These are phyloP conservation scores for Lepidothrix coronata DNA, from an alignment of 2,113 vertebrate species.

Conservation along the genomic window DNA sequence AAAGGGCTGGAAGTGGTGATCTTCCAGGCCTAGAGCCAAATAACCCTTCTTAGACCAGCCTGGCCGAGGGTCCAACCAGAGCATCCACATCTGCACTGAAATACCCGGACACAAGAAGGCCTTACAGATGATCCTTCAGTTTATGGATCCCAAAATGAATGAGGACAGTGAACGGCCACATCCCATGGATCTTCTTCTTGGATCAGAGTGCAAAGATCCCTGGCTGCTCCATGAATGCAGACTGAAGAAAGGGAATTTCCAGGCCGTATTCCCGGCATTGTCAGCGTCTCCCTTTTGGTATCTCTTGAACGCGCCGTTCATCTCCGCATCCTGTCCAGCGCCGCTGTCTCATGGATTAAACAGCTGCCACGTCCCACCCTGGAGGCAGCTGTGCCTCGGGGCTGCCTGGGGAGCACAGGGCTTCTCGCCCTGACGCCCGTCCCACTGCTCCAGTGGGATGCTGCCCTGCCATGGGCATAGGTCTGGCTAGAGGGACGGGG, in stretches of 20 bases:
- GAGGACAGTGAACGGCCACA: background rate
- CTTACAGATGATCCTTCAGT: background rate
- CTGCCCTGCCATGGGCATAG: background rate
- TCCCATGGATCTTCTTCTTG: background rate
- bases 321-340: background rate
- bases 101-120: background rate
- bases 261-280: rapidly evolving
- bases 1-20: background rate
- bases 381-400: background rate
- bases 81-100: background rate
- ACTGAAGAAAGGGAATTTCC: constrained; percentile 10
- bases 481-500: background rate
- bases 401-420: background rate
- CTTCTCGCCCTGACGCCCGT: background rate
- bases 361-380: constrained; percentile 59
- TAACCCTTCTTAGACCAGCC: background rate
- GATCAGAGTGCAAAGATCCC: background rate
- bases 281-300: background rate
- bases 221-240: background rate
- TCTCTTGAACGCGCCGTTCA: background rate
- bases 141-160: background rate
- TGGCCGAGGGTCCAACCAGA: background rate
- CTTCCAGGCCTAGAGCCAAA: background rate
- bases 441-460: rapidly evolving
- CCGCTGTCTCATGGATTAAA: constrained; percentile 21